phyloP scores from a whole-genome alignment of 1,140 invertebrate genomes.

The Aphaenogaster floridana region DNA sequence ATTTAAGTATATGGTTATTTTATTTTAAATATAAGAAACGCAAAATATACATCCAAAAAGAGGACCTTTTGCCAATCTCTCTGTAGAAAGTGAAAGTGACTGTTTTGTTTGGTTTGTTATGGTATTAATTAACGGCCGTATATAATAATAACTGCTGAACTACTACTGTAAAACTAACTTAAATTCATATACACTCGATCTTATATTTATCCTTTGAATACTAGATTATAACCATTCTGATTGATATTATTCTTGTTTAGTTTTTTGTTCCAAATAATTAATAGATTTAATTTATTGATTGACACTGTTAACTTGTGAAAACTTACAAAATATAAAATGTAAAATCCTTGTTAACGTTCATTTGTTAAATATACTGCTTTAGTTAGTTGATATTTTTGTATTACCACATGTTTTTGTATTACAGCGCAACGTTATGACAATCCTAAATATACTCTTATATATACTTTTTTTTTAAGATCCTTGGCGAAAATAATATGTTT shows the following conservation, averaged over 20 bases:
- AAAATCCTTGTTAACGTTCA: no score
- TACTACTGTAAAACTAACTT: background rate
- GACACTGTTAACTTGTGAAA: background rate
- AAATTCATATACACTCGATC: background rate
- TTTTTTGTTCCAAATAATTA: background rate
- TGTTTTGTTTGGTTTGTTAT: background rate
- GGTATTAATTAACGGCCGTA: background rate
- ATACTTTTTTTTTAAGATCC: no score
- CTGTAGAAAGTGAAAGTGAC: background rate
- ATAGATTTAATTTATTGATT: background rate
- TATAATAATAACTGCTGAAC: background rate
- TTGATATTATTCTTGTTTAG: background rate
- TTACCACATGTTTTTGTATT: no score
- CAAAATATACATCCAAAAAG: background rate
- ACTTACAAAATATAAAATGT: background rate
- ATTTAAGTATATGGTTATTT: background rate
- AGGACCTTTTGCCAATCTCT: background rate
- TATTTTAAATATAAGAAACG: background rate
- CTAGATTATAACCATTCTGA: background rate
- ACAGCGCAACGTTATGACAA: no score
- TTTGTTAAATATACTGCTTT: no score
- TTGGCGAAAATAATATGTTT: no score
- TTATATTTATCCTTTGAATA: background rate
- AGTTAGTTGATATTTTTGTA: no score
- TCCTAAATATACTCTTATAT: no score